Evolutionary conservation across 2,113 vertebrate species (phyloP).

Genomic region (Scolopax mira): DNA sequence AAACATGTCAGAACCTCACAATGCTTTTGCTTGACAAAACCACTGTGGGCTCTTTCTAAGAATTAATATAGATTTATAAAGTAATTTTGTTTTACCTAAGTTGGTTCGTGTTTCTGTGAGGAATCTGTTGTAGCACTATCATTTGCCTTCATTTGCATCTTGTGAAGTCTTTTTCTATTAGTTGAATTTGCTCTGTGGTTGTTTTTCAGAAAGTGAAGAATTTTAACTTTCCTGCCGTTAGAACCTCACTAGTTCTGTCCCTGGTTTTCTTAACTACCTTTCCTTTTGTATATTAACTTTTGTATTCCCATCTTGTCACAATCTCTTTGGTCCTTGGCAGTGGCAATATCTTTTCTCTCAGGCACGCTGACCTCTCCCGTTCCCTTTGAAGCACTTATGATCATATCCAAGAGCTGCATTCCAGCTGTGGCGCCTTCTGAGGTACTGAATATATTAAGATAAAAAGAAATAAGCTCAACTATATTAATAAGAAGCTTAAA

Average conservation of each 20-base stretch:
- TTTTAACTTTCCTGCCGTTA: conserved; percentile 14
- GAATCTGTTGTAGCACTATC: neutral
- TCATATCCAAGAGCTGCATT: conserved; percentile 55
- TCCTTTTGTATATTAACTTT: neutral
- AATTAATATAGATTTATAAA: neutral
- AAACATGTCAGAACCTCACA: neutral
- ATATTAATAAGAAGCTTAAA: conserved; percentile 56
- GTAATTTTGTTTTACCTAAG: neutral
- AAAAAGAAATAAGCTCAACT: conserved; percentile 41
- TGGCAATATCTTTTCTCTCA: conserved; percentile 49
- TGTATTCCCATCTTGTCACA: conserved; percentile 37
- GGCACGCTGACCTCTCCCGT: conserved; percentile 26
- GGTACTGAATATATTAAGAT: conserved; percentile 63
- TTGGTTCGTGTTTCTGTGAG: neutral
- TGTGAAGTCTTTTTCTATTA: neutral
- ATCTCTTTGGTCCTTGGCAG: conserved; percentile 43
- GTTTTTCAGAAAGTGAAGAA: neutral
- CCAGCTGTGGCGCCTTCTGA: conserved; percentile 56
- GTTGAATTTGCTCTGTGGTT: neutral
- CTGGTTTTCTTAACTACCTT: neutral
- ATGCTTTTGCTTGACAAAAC: neutral
- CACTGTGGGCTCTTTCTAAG: neutral
- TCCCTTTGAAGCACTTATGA: conserved; percentile 46
- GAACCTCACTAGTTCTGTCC: neutral
- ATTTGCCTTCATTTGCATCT: neutral